Evolutionary conservation across 92 coral and sea anemone genomes (phyloP), one percentile per base, ranked within the genome.

Genomic region (Porites divaricata): DNA sequence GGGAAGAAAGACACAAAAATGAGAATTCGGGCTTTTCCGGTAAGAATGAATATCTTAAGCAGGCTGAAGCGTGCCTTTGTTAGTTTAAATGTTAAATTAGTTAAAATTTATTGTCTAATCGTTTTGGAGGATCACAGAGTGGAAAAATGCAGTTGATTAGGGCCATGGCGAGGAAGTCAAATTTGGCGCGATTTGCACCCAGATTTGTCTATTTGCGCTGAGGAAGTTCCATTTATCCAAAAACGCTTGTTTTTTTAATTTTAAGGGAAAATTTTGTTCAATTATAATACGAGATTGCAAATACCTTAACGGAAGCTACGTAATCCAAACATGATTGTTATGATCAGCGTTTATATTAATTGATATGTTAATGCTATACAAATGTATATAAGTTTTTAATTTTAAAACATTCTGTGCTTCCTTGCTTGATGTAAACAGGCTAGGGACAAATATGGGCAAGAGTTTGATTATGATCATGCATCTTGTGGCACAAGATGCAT

Each of bases 1-100:
- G 93, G 93, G 76, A 96, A 96, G 93, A 96, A 95, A 87, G 98
- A 95, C 83, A 96, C 96, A 77, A 96, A 96, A 86, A 96, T 95
- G 98, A 86, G 98, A 77, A 95, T 95, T 90, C 96, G 98, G 89
- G 98, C 98, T 81, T 95, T 84, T 84, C 73, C 81, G 69, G 85
- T 87, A 70, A 52, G 80, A 56, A 49, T 22, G 6, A 83, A 79
- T 63, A 16, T 68, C 35, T 61, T 21, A 21, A 54, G 68, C 45
- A 57, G 57, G 62, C 63, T 13, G 21, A 61, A 23, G 62, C 15
- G 25, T 20, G 26, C 0, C 21, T 2, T 2, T 45, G 35, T 49
- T 1, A 21, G n/a, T 45, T 54, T 11, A 4, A 79, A 62, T 17
- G 11, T 61, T 14, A 48, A 8, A 21, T 22, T 13, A 61, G 49